A percentile compares a stretch with the other conserved stretches of the same genome.
Evolutionary conservation across 2,113 vertebrate genomes (phyloP).

Genomic region (Hippocampus barbouri): DNA sequence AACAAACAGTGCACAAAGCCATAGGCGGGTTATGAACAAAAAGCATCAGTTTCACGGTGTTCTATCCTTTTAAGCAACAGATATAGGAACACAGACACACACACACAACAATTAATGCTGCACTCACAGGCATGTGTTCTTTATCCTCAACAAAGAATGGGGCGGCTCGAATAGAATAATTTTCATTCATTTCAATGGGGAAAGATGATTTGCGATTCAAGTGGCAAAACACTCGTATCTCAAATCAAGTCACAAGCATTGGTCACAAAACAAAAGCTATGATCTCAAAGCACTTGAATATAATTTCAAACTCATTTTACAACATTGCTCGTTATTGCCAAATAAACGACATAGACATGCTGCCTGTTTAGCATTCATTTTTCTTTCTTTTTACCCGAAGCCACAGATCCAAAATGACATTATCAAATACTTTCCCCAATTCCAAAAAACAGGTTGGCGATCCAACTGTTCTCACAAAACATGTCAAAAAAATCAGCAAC

Average conservation of each 20-base stretch:
- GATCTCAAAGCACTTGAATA: not conserved
- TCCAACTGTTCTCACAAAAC: conserved; percentile 19
- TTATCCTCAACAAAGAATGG: not conserved
- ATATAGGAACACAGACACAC: not conserved
- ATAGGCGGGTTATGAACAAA: too few species aligned
- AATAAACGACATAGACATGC: not conserved
- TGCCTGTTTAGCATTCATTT: not conserved
- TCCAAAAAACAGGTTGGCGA: not conserved
- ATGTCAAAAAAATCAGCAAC: not conserved
- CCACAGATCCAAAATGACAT: not conserved
- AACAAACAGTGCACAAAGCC: too few species aligned
- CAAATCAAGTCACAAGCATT: not conserved
- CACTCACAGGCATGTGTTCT: not conserved
- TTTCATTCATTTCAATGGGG: not conserved
- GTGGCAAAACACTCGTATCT: too few species aligned
- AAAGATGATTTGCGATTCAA: not conserved
- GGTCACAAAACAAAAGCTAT: not conserved
- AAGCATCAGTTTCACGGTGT: too few species aligned
- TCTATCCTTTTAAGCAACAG: not conserved
- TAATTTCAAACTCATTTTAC: not conserved
- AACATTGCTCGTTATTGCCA: not conserved
- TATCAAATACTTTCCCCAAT: not conserved
- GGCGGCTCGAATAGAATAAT: not conserved
- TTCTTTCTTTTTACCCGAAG: not conserved
- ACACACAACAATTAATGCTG: not conserved